A percentile compares a stretch with the other conserved stretches of the same genome.
phyloP scores from a whole-genome alignment of 1,140 invertebrate genomes.

The Triops cancriformis region DNA sequence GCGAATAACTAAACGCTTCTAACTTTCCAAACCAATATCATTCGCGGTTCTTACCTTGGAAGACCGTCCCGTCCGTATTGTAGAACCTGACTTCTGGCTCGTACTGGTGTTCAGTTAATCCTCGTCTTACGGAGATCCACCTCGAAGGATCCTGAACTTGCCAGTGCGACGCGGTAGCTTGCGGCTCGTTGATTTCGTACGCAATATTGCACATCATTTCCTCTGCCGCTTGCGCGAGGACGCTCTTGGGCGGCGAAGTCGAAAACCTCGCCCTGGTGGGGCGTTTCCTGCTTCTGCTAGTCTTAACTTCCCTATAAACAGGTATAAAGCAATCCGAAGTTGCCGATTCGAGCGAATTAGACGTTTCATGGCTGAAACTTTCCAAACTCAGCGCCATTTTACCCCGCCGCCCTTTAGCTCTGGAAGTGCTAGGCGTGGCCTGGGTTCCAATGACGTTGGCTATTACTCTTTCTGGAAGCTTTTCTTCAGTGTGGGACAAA shows the following conservation, averaged over 20 bases:
- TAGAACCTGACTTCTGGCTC: neutral
- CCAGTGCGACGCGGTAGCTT: neutral
- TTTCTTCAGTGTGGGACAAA: neutral
- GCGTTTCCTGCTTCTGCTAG: neutral
- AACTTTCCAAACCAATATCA: too few relatives aligned
- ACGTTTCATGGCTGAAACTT: neutral
- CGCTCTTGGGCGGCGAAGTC: neutral
- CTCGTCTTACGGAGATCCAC: neutral
- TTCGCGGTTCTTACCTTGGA: neutral
- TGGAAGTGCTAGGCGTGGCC: neutral
- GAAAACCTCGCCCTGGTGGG: neutral
- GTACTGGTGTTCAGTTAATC: neutral
- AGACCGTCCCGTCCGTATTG: neutral
- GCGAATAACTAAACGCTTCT: too few relatives aligned
- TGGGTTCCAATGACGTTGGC: neutral
- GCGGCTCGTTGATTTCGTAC: too few relatives aligned
- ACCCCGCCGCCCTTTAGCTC: neutral
- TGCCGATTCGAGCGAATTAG: neutral
- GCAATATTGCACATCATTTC: too few relatives aligned
- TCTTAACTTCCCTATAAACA: neutral
- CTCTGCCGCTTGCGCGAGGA: too few relatives aligned
- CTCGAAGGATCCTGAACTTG: slow-evolving; percentile 2
- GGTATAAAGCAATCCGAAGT: neutral
- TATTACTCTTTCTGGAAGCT: neutral
- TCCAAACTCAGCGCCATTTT: neutral